Evolutionary conservation across 2,113 vertebrate genomes (phyloP), one percentile per base, ranked within the genome.

Genomic region (Fulica atra): DNA sequence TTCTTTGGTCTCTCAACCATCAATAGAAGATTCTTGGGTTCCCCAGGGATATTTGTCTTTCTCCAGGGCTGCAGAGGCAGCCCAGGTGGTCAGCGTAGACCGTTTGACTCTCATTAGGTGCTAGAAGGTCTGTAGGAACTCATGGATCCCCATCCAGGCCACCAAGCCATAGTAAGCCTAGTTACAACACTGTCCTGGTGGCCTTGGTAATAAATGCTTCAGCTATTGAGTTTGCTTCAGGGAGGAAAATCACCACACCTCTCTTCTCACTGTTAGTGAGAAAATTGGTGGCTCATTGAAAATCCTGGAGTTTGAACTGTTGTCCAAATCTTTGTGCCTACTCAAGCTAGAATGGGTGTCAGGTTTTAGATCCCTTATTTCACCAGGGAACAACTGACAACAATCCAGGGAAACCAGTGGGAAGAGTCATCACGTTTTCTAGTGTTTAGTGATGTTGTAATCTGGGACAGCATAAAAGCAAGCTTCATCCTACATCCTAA

Each of bases 21-120:
- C 40, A 31, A 0, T 0, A 50, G 57, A 63, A 57, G 72, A 33
- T 26, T 8, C 7, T 10, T 61, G 51, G 29, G 14, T 29, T 79
- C 18, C 23, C 23, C 40, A n/a, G n/a, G 13, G 69, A n/a, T 25
- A 19, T 31, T 17, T 64, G 18, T 5, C 13, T 9, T 3, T 82
- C 66, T 59, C 24, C 83, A 68, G 36, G n/a, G 61, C 24, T 15
- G 46, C 29, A 69, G 38, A 25, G 20, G n/a, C 24, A 82, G 15
- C 50, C 13, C 56, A 81, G 56, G 11, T 28, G 11, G 14, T 88
- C 82, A 74, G 24, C 21, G 35, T 20, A 56, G 17, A 23, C 23
- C 29, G 21, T 36, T 38, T 53, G 40, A 48, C 36, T 48, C 65
- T 85, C 70, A 7, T 33, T 3, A 56, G 33, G 16, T 78, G 57